phyloP scores from a whole-genome alignment of 2,113 vertebrate genomes.

The Redunca redunca region DNA sequence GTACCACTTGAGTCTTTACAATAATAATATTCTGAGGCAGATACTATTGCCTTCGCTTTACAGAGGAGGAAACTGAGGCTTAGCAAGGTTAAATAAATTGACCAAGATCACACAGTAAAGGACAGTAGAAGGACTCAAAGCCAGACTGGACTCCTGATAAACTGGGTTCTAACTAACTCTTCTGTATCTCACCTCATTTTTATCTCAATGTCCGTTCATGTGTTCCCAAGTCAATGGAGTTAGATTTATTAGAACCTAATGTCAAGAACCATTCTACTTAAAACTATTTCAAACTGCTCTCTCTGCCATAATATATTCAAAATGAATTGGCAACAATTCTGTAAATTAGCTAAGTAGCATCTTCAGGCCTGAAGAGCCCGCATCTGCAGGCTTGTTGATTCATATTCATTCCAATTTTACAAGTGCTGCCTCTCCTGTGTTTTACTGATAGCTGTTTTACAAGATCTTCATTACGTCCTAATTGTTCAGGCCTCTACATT shows the following conservation, averaged over 20 bases:
- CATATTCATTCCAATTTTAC: neutral
- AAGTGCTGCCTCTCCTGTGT: neutral
- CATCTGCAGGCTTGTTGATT: neutral
- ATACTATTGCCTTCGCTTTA: neutral
- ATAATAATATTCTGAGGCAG: neutral
- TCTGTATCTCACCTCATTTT: neutral
- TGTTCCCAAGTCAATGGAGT: neutral
- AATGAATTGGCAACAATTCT: neutral
- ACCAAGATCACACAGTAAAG: neutral
- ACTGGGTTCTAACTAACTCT: too few species aligned
- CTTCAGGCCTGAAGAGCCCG: neutral
- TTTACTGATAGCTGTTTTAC: constrained; percentile 13
- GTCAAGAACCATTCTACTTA: neutral
- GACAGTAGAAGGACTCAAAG: neutral
- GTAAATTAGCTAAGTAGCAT: neutral
- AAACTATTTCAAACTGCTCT: neutral
- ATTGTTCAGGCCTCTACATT: constrained; percentile 36
- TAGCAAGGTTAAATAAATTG: neutral
- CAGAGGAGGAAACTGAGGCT: neutral
- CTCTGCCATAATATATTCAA: neutral
- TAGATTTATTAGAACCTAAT: neutral
- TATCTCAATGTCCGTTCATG: neutral
- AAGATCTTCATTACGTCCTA: constrained; percentile 44
- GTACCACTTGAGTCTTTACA: neutral
- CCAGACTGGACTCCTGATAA: neutral